Evolutionary conservation across 1,140 invertebrate species (phyloP).

Genomic region (Diabrotica virgifera): DNA sequence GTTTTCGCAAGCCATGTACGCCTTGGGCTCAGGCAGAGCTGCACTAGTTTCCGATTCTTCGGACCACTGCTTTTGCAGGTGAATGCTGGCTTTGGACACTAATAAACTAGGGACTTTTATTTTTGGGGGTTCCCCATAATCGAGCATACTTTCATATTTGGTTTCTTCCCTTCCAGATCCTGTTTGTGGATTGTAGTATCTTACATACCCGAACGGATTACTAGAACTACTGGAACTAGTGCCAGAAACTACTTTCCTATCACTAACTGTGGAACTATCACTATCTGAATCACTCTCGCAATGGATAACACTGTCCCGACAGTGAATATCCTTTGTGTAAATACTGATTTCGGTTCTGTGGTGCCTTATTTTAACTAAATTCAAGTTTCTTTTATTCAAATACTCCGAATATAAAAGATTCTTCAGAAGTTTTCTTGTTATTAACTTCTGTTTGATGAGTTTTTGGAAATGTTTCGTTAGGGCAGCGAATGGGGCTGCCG

Average conservation of each 20-base stretch:
- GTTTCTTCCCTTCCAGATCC: slow-evolving; percentile 36
- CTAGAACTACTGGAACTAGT: slow-evolving; percentile 42
- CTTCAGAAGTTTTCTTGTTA: slow-evolving; percentile 68
- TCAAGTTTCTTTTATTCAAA: slow-evolving; percentile 52
- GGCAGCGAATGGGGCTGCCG: slow-evolving; percentile 65
- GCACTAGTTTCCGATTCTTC: slow-evolving; percentile 60
- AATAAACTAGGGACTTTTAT: slow-evolving; percentile 42
- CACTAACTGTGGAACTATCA: slow-evolving; percentile 45
- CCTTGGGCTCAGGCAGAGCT: slow-evolving; percentile 49
- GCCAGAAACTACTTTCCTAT: slow-evolving; percentile 55
- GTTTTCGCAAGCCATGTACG: slow-evolving; percentile 63
- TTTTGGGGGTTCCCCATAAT: slow-evolving; percentile 43
- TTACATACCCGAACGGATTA: slow-evolving; percentile 62
- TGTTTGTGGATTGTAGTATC: slow-evolving; percentile 57
- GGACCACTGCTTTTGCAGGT: slow-evolving; percentile 51
- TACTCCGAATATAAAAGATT: slow-evolving; percentile 67
- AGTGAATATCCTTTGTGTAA: slow-evolving; percentile 53
- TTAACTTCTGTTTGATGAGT: slow-evolving; percentile 67
- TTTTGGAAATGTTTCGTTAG: slow-evolving; percentile 72
- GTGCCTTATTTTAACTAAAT: slow-evolving; percentile 52
- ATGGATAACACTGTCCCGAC: slow-evolving; percentile 53
- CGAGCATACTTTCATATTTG: slow-evolving; percentile 51
- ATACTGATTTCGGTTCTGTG: slow-evolving; percentile 56
- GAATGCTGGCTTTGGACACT: slow-evolving; percentile 51
- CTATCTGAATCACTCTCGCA: slow-evolving; percentile 51